Base-by-base conservation (phyloP, 1,140 invertebrate species). In the Cydia pomonella region DNA sequence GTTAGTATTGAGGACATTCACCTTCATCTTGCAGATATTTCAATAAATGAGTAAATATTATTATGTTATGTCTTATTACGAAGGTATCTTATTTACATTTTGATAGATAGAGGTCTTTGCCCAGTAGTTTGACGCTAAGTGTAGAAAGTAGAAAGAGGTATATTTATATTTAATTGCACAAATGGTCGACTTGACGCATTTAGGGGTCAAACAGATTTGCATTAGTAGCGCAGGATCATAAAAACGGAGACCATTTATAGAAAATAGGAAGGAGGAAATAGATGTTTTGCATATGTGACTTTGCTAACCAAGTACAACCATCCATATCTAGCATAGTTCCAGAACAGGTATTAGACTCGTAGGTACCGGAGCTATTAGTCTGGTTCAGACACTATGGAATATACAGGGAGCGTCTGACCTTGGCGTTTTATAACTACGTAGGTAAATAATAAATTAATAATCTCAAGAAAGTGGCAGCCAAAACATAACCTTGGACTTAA, bases 11-110 rank as follows among this genome's bases (percentile, higher is more conserved):
- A 12, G 53, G 53, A 23, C 53, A 59, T 59, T 59, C 53, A 59
- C 53, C 53, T 59, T 59, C 4, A 21, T 53, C 53, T 59, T 23
- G 9, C 21, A 59, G 50, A 53, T 23, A 59, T 59, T 59, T 59
- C n/a, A 59, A 59, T 59, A 59, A 59, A 23, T 7, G 23, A 6
- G n/a, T 53, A 59, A 59, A 59, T 59, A 59, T 59, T 59, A 18
- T 53, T 1, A 18, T 53, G 53, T 59, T 59, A 59, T 59, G 53
- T 59, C 53, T 59, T 59, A 59, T 59, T 59, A 59, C 53, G 53
- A 59, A 9, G 53, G 53, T 59, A 59, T 59, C 53, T 9, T 59
- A 59, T 59, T 59, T 59, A 59, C 53, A 59, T 59, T 59, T 16
- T 59, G 53, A 59, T 59, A 59, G 18, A 0, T 10, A 41, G 29